Base-by-base conservation (phyloP, 2,888 invertebrate species). In the Drepanosiphum platanoidis region DNA sequence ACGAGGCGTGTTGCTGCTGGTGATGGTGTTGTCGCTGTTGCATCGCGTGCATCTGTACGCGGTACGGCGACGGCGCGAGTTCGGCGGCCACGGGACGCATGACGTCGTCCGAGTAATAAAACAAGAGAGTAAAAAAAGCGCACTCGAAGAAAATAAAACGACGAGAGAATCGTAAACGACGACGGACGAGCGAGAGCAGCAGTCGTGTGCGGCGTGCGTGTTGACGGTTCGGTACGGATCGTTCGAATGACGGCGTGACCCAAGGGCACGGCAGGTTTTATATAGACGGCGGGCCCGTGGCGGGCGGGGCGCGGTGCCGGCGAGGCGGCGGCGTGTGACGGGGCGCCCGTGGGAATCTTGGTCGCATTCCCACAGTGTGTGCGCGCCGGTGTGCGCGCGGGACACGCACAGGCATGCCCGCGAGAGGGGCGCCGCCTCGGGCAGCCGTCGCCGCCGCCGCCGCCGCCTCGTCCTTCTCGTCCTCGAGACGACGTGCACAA, bases 161-260 rank as follows among this genome's bases (percentile, higher is more conserved):
- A 42, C 66, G 22, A 34, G 13, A 32, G 36, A 71, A 18, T 39
- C 8, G 13, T 18, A 3, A n/a, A 4, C 71, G 92, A 91, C 90
- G 92, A 91, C 90, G 92, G 92, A 91, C 91, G n/a, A n/a, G 15
- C 70, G 72, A n/a, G 7, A 52, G 32, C 18, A 42, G 46, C 66
- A 71, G 70, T 34, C 18, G 68, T 11, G 71, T 71, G 0, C 64
- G 34, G 30, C 46, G 27, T 3, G 68, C 39, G 71, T 30, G 64
- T 27, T 27, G 36, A 34, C 70, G 32, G 70, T 46, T 22, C 80
- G 86, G 81, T 22, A 5, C 42, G 81, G 52, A 39, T 39, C 46
- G 86, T 58, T 13, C 74, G 75, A 84, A 84, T 84, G 84, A 68
- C 72, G 66, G 84, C 84, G 15, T n/a, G 68, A 70, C 77, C 84